These are phyloP conservation scores for Sphecodes monilicornis DNA, from an alignment of 2,888 invertebrate species.

Conservation along the genomic window DNA sequence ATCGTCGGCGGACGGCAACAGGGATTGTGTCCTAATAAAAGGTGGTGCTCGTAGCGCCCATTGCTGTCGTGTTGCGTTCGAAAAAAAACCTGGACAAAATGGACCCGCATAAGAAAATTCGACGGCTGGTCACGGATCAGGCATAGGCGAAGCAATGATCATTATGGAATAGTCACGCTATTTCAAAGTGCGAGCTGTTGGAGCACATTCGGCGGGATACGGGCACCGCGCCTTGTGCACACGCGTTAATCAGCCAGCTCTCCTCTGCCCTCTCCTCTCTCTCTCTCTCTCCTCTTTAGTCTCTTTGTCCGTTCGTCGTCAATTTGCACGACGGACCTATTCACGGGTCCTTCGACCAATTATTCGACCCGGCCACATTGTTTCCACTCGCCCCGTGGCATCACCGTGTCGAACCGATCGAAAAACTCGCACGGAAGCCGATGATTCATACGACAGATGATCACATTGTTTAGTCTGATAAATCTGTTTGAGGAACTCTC, in stretches of 20 bases:
- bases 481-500: conserved; percentile 15
- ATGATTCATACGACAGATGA: conserved; percentile 41
- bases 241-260: conserved; percentile 66
- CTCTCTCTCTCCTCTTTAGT: background rate
- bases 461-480: conserved; percentile 26
- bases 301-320: conserved; percentile 70
- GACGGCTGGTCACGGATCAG: conserved; percentile 21
- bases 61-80: conserved; percentile 29
- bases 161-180: conserved; percentile 62
- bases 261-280: background rate
- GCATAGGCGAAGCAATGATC: conserved; percentile 40
- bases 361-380: conserved; percentile 38
- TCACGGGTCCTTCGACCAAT: conserved; percentile 54
- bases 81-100: conserved; percentile 61
- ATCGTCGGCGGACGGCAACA: conserved; percentile 36
- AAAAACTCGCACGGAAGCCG: background rate
- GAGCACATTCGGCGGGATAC: conserved; percentile 50
- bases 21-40: conserved; percentile 67
- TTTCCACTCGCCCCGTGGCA: conserved; percentile 21
- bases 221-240: conserved; percentile 66
- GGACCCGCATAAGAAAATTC: conserved; percentile 73
- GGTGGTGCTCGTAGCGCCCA: conserved; percentile 15
- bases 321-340: conserved; percentile 64
- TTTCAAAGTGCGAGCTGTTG: conserved; percentile 41
- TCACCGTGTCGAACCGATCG: conserved; percentile 4